Conservation (phyloP, 2,113 vertebrate genomes). For the Okapia johnstoni region DNA sequence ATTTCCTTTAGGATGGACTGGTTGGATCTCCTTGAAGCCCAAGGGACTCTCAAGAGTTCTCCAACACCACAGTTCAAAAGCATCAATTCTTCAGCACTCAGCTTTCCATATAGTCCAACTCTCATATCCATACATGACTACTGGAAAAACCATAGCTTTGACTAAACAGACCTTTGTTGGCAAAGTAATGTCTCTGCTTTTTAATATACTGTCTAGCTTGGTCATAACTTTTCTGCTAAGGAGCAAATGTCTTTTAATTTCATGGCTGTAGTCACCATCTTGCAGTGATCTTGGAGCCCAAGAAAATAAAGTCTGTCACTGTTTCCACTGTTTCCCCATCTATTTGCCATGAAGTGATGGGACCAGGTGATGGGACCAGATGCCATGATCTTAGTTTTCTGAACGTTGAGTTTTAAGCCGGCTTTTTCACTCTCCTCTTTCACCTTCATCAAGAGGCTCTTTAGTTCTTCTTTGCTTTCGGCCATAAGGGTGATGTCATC, state of each 20-base stretch:
- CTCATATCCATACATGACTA: background rate
- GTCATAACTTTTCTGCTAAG: background rate
- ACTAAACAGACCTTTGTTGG: background rate
- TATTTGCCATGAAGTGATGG: background rate
- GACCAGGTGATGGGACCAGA: background rate
- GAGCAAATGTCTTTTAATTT: background rate
- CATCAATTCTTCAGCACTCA: fast-evolving
- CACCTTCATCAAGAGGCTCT: background rate
- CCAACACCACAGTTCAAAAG: background rate
- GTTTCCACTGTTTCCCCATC: background rate
- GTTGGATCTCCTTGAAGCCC: background rate
- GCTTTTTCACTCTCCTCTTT: background rate
- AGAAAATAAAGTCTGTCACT: background rate
- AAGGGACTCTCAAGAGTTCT: background rate
- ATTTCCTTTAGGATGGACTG: background rate
- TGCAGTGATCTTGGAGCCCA: background rate
- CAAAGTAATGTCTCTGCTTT: background rate
- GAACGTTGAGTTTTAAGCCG: background rate
- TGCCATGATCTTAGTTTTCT: background rate
- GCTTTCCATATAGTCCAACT: background rate
- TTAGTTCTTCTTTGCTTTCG: background rate
- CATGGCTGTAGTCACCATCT: background rate
- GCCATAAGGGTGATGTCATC: background rate
- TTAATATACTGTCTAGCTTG: background rate
- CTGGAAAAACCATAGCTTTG: background rate